Percentiles rank a stretch among this genome's conserved stretches.
These are phyloP conservation scores for Pinctada fucata DNA, from an alignment of 2,888 invertebrate genomes.

Conservation along the genomic window DNA sequence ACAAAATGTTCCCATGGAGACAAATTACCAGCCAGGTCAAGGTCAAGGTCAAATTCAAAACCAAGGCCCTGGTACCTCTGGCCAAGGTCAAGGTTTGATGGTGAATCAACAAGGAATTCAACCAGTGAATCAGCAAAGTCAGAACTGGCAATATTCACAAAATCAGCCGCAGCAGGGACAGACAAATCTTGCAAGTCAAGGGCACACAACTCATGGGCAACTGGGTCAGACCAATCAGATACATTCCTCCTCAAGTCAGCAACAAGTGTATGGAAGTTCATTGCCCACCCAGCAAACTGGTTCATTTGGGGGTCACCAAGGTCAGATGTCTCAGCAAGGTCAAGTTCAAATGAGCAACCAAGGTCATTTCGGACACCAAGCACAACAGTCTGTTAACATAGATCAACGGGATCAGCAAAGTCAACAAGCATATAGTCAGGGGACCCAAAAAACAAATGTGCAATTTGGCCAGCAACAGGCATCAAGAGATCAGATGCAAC, in stretches of 20 bases:
- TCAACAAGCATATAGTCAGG: background rate
- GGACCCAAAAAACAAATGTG: too few species aligned
- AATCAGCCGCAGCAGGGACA: slow-evolving; percentile 6
- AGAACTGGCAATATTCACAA: slow-evolving; percentile 28
- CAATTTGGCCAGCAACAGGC: too few species aligned
- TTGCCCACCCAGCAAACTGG: too few species aligned
- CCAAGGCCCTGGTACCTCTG: background rate
- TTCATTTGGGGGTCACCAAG: too few species aligned
- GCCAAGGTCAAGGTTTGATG: background rate
- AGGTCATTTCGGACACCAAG: background rate
- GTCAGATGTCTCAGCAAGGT: background rate
- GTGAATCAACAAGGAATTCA: slow-evolving; percentile 10
- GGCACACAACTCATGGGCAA: too few species aligned
- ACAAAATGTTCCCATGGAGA: too few species aligned
- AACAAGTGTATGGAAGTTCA: too few species aligned
- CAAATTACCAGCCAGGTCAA: background rate
- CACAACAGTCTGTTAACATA: background rate
- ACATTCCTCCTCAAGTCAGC: too few species aligned
- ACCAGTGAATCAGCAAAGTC: slow-evolving; percentile 11
- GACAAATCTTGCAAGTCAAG: background rate
- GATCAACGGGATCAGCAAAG: background rate
- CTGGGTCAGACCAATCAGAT: too few species aligned
- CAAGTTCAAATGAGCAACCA: slow-evolving; percentile 10
- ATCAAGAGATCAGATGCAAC: too few species aligned
- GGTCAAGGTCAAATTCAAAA: background rate